phyloP scores from a whole-genome alignment of 1,140 invertebrate species.

The Drosophila baimaii region DNA sequence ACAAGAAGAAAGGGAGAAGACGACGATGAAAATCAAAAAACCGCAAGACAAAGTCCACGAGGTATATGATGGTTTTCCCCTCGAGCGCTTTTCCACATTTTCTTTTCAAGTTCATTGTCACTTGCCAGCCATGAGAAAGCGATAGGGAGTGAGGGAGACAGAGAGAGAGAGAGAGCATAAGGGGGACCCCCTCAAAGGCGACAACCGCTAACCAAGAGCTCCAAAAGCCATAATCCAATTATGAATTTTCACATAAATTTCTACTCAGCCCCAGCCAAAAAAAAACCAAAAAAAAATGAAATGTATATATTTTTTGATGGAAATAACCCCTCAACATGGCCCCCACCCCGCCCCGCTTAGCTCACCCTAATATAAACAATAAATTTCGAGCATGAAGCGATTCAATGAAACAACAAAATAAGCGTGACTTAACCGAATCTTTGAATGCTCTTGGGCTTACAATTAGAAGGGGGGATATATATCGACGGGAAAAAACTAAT shows the following conservation, averaged over 20 bases:
- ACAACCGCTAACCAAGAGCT: conserved; percentile 68
- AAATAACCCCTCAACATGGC: conserved; percentile 28
- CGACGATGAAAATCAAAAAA: conserved; percentile 24
- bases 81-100: conserved; percentile 48
- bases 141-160: background rate
- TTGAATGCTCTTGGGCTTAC: conserved; percentile 7
- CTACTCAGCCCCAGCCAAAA: conserved; percentile 49
- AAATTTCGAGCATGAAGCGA: conserved; percentile 75
- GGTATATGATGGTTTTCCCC: conserved; percentile 16
- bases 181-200: conserved; percentile 61
- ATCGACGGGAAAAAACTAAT: no score
- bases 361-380: conserved; percentile 74
- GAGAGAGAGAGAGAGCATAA: conserved; percentile 5
- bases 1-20: background rate
- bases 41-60: conserved; percentile 41
- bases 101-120: conserved; percentile 79
- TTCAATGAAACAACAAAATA: conserved; percentile 55
- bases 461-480: no score
- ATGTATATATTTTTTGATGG: conserved; percentile 56
- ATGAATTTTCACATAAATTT: conserved; percentile 82
- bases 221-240: conserved; percentile 79
- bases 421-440: background rate
- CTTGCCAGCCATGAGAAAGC: conserved; percentile 21
- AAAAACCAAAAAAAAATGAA: conserved; percentile 13
- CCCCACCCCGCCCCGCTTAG: conserved; percentile 12